Base-by-base conservation (phyloP, 2,888 invertebrate genomes). In the Melanostoma scalare region DNA sequence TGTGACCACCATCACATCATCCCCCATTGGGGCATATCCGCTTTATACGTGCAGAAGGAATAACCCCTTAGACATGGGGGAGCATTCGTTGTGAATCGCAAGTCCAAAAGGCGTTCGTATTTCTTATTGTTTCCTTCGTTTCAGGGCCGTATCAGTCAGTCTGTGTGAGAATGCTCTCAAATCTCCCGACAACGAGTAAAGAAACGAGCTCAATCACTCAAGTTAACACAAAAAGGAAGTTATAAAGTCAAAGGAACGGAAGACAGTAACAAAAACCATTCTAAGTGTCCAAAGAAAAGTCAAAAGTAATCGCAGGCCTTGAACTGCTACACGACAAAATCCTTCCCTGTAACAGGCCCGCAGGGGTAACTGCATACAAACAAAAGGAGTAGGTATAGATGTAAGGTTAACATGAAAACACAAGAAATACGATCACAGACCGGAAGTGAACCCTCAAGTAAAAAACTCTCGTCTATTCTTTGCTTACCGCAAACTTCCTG, bases 391-490 rank as follows among this genome's bases (percentile, higher is more conserved):
- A 33, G 44, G 35, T 42, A 20, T 52, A 65, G 50, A 38, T 31
- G 63, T 55, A 53, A 61, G 61, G 74, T 75, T 65, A 84, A 84
- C 84, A 71, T 65, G 71, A 74, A 60, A 71, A 65, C 48, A 78
- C 53, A 78, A 71, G 74, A 71, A 74, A 52, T 56, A 79, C 69
- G 73, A 65, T 53, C 56, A 61, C 46, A 65, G 79, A 71, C 84
- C 74, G 84, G 84, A 84, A 84, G 78, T 84, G 61, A 84, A 67
- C 65, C 79, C 79, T 79, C 79, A 71, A 79, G 74, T 61, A 48
- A 71, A 78, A 69, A 61, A 48, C 69, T 65, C 72, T 55, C 55
- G 46, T 71, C 55, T 48, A 69, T 68, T 55, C 67, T 44, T 42
- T 61, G 58, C 20, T 69, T 52, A 63, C 58, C 65, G 30, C 72